Percentiles rank a stretch among this genome's conserved stretches.
phyloP scores from a whole-genome alignment of 2,888 invertebrate species.

The Disparrhopalites patrizii region DNA sequence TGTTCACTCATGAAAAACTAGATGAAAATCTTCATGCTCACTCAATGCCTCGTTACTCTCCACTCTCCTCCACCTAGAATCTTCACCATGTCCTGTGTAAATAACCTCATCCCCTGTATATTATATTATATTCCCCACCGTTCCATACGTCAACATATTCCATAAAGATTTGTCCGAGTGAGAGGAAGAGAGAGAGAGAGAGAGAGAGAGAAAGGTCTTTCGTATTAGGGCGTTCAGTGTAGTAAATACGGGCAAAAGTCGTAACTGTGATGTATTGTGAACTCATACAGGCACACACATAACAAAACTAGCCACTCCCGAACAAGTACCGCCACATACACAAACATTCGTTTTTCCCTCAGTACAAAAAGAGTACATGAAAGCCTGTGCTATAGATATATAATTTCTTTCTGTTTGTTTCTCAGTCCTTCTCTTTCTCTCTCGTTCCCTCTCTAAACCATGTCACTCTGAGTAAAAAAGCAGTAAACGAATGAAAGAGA shows the following conservation, averaged over 20 bases:
- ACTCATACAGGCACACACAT: too few relatives aligned
- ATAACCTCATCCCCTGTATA: conserved; percentile 3
- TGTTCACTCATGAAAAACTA: conserved; percentile 26
- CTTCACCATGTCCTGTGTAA: neutral
- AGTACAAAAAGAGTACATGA: too few relatives aligned
- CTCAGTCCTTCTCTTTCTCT: too few relatives aligned
- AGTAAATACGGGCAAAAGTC: too few relatives aligned
- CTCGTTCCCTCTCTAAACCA: too few relatives aligned
- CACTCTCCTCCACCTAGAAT: conserved; percentile 15
- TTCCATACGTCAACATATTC: conserved; percentile 15
- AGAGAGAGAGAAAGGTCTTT: neutral
- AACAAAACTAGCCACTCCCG: too few relatives aligned
- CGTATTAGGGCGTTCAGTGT: too few relatives aligned
- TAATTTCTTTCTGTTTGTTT: neutral
- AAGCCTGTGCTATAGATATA: too few relatives aligned
- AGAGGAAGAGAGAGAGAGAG: neutral
- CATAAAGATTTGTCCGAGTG: conserved; percentile 1
- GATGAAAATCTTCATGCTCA: conserved; percentile 27
- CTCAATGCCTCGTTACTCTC: conserved; percentile 25
- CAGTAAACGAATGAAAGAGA: neutral
- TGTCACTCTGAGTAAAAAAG: neutral
- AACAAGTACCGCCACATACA: too few relatives aligned
- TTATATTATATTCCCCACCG: conserved; percentile 18
- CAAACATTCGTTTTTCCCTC: too few relatives aligned
- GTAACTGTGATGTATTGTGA: too few relatives aligned